A percentile compares a stretch with the other conserved stretches of the same genome.
phyloP scores from a whole-genome alignment of 2,888 invertebrate genomes.

The Tridacna gigas region DNA sequence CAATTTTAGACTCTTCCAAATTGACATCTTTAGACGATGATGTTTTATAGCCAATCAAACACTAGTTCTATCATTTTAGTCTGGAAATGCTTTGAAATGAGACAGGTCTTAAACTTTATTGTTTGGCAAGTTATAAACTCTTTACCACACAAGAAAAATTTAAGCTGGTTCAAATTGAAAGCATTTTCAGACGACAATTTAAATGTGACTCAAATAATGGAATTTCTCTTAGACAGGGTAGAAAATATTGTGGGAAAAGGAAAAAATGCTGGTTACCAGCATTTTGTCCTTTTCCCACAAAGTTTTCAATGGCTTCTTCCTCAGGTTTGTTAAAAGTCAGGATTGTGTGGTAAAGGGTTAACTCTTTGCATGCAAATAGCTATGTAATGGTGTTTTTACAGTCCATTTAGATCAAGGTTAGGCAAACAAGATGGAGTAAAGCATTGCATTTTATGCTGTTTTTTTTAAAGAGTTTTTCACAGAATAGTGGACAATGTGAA shows the following conservation, averaged over 20 bases:
- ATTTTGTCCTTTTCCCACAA: conserved; percentile 3
- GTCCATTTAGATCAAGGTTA: not conserved
- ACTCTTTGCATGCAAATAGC: not conserved
- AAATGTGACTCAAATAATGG: not conserved
- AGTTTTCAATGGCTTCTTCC: not conserved
- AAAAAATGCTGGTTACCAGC: not conserved
- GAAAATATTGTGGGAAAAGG: conserved; percentile 4
- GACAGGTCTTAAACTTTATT: not conserved
- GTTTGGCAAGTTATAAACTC: not conserved
- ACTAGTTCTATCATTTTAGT: not conserved
- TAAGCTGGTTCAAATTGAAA: not conserved
- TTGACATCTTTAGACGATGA: not conserved
- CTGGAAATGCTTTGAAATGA: no score
- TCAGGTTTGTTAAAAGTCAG: not conserved
- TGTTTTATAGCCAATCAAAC: not conserved
- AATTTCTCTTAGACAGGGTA: not conserved
- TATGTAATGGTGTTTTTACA: not conserved
- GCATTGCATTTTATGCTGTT: no score
- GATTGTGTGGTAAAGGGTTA: not conserved
- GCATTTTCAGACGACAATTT: not conserved
- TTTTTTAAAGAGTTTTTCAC: no score
- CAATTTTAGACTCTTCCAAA: not conserved
- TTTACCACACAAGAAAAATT: not conserved
- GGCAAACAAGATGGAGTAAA: no score
- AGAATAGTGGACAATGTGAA: no score